These are phyloP conservation scores for Mus pahari DNA, from an alignment of 2,113 vertebrate genomes.

Conservation along the genomic window DNA sequence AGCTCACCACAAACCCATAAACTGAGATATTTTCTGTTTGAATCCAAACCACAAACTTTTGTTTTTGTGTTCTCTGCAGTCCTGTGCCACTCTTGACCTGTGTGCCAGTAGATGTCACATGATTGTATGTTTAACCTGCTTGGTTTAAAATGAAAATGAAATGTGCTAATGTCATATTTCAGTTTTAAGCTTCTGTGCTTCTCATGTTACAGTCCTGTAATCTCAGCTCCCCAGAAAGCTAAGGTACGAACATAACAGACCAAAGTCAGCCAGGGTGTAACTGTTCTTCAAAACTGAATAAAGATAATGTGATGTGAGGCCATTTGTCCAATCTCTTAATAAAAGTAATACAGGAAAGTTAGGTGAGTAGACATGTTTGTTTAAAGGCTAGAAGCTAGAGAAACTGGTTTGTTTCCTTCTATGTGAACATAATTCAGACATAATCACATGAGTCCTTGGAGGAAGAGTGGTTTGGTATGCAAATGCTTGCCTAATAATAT, in stretches of 20 bases:
- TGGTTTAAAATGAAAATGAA: conserved; percentile 51
- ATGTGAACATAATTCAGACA: conserved; percentile 17
- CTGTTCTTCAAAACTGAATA: conserved; percentile 6
- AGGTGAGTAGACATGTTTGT: conserved; percentile 43
- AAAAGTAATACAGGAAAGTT: conserved; percentile 37
- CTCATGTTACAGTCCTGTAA: background rate
- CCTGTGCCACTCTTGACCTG: background rate
- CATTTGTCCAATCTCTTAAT: conserved; percentile 2
- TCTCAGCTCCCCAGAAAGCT: background rate
- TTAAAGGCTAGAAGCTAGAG: background rate
- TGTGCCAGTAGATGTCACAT: conserved; percentile 1
- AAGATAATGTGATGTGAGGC: background rate
- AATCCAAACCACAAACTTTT: background rate
- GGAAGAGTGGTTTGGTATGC: background rate
- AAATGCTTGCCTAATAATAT: background rate
- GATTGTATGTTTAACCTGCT: background rate
- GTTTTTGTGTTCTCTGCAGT: conserved; percentile 51
- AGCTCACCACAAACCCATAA: background rate
- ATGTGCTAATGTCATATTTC: background rate
- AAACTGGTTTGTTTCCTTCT: conserved; percentile 43
- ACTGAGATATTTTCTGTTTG: background rate
- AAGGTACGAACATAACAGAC: background rate
- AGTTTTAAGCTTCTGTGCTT: conserved; percentile 33
- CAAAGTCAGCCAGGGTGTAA: background rate
- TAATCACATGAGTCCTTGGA: background rate